Evolutionary conservation across 2,113 vertebrate genomes (phyloP).

Genomic region (Calidris pygmaea): DNA sequence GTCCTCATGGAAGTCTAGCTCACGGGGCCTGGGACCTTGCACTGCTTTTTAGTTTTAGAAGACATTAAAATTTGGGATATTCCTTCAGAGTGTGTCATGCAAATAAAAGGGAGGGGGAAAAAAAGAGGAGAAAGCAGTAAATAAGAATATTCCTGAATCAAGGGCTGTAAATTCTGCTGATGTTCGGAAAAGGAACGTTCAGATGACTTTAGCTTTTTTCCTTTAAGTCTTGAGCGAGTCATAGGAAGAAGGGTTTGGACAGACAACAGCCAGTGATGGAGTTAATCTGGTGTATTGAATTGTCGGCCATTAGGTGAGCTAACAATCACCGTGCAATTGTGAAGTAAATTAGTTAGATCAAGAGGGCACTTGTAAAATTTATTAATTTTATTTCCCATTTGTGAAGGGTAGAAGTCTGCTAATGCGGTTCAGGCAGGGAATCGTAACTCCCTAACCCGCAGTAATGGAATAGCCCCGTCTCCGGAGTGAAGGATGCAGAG

Average conservation of each 20-base stretch:
- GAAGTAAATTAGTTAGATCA: conserved; percentile 26
- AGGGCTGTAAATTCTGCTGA: not conserved
- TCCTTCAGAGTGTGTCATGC: not conserved
- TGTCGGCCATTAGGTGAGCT: not conserved
- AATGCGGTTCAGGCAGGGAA: not conserved
- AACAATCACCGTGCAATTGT: not conserved
- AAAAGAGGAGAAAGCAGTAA: not conserved
- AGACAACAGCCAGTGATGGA: not conserved
- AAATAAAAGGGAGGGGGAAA: not conserved
- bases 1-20: not conserved
- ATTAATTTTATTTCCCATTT: conserved; percentile 34
- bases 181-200: not conserved
- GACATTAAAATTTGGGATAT: not conserved
- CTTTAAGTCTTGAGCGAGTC: not conserved
- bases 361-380: conserved; percentile 11
- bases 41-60: not conserved
- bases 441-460: not conserved
- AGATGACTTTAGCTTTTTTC: not conserved
- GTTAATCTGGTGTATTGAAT: not conserved
- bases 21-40: not conserved
- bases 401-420: not conserved
- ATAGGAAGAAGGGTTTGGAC: not conserved
- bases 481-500: not conserved
- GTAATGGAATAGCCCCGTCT: not conserved
- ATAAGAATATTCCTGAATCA: not conserved